Evolutionary conservation across 2,888 invertebrate species (phyloP).

Genomic region (Coenonympha arcania): DNA sequence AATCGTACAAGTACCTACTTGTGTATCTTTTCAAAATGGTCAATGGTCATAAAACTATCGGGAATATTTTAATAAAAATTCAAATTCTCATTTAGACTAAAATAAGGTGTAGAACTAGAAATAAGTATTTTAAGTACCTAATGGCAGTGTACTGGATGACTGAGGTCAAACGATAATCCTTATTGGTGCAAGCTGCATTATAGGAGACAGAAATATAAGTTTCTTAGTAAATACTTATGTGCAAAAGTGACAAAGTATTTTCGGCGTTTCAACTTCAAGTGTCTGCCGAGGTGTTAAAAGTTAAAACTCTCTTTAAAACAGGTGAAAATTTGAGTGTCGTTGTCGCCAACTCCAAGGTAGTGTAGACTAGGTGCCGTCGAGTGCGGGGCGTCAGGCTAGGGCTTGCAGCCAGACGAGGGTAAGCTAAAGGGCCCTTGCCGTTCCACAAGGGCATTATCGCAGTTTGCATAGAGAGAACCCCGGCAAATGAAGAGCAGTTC

Average conservation of each 20-base stretch:
- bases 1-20: no score
- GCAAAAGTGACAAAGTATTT: background rate
- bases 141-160: no score
- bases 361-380: slow-evolving; percentile 27
- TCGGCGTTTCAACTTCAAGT: background rate
- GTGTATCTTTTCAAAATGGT: no score
- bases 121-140: no score
- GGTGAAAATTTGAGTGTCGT: slow-evolving; percentile 21
- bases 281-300: slow-evolving; percentile 1
- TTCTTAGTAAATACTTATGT: no score
- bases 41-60: no score
- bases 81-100: no score
- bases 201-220: no score
- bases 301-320: slow-evolving; percentile 7
- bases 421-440: slow-evolving; percentile 32
- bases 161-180: no score
- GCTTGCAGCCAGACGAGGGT: slow-evolving; percentile 33
- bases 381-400: slow-evolving; percentile 27
- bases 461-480: slow-evolving; percentile 34
- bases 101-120: no score
- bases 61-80: no score
- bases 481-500: slow-evolving; percentile 30
- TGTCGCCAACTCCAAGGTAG: slow-evolving; percentile 20
- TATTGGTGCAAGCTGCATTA: no score
- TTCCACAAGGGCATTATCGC: slow-evolving; percentile 39